Evolutionary conservation across 2,888 invertebrate genomes (phyloP).

Genomic region (Scaptomyza caliginosa): DNA sequence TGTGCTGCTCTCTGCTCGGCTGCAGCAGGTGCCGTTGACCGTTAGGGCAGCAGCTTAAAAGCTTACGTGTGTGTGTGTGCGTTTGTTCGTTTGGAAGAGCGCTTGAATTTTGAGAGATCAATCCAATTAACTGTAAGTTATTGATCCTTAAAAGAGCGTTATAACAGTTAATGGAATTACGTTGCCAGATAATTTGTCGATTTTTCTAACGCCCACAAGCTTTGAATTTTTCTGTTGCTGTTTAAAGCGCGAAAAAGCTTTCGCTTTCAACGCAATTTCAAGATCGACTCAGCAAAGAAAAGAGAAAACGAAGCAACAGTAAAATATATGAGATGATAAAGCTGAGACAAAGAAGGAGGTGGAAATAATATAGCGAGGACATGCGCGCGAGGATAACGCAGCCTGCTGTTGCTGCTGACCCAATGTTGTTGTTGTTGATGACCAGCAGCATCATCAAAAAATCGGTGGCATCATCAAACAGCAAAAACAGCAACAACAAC

Average conservation of each 20-base stretch:
- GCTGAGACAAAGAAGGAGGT: conserved; percentile 7
- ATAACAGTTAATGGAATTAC: conserved; percentile 12
- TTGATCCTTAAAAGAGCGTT: conserved; percentile 19
- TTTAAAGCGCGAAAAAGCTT: too few relatives aligned
- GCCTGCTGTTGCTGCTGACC: conserved; percentile 31
- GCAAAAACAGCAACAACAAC: conserved; percentile 21
- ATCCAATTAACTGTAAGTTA: conserved; percentile 40
- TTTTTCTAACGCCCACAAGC: conserved; percentile 11
- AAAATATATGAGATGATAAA: conserved; percentile 12
- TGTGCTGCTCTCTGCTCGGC: conserved; percentile 22
- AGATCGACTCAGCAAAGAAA: neutral
- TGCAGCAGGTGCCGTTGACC: conserved; percentile 61
- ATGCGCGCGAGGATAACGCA: conserved; percentile 54
- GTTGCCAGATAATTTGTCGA: too few relatives aligned
- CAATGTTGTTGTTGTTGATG: conserved; percentile 28
- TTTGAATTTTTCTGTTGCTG: too few relatives aligned
- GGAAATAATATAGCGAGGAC: conserved; percentile 36
- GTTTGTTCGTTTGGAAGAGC: neutral
- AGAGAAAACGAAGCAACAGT: conserved; percentile 18
- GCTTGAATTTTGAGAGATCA: conserved; percentile 39
- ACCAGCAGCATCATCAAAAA: conserved; percentile 65
- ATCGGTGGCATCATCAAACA: too few relatives aligned
- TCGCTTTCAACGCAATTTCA: conserved; percentile 1
- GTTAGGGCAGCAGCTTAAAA: conserved; percentile 38
- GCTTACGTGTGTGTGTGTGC: conserved; percentile 10